Evolutionary conservation across 2,888 invertebrate species (phyloP), one percentile per base, ranked within the genome.

Genomic region (Caenorhabditis doughertyi): DNA sequence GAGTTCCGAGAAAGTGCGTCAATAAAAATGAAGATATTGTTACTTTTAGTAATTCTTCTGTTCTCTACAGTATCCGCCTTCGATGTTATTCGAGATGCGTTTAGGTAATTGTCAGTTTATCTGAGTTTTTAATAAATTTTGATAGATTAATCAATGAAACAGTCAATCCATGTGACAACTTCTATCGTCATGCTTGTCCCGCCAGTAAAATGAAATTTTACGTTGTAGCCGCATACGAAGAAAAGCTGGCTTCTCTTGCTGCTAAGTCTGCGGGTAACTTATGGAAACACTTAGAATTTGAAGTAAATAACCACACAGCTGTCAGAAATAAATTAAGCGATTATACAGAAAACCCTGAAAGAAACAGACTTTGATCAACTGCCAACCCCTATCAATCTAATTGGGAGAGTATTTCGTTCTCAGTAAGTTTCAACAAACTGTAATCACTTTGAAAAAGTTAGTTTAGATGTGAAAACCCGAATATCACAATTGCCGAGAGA

Each of bases 141-240:
- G 32, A 21, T 23, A 65, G 65, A 1, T 11, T 35, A 4, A 13
- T 65, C 0, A 23, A 65, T 16, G 18, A 51, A 2, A 35, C 2
- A 7, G 16, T 16, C 0, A 18, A 56, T 16, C 68, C 68, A 0
- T 68, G 68, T 16, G 56, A 68, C 0, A 29, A 68, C 7, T 68
- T 68, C 16, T 68, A 56, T 21, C 68, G 68, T 18, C 68, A 68
- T 21, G 68, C 55, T 4, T 68, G 68, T 21, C 68, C 68, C 18
- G 44, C 8, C 0, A 3, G 44, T 2, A 3, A 8, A 2, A 25
- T 25, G 13, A 23, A 21, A 11, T 13, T 23, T 7, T 7, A n/a
- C 1, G 16, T 42, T 23, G 58, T 3, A 42, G 4, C n/a, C 8
- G 53, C 21, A 2, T 44, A 44, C 16, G 29, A 16, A 29, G 21